Evolutionary conservation across 2,888 invertebrate species (phyloP).

Genomic region (Lochmaea crataegi): DNA sequence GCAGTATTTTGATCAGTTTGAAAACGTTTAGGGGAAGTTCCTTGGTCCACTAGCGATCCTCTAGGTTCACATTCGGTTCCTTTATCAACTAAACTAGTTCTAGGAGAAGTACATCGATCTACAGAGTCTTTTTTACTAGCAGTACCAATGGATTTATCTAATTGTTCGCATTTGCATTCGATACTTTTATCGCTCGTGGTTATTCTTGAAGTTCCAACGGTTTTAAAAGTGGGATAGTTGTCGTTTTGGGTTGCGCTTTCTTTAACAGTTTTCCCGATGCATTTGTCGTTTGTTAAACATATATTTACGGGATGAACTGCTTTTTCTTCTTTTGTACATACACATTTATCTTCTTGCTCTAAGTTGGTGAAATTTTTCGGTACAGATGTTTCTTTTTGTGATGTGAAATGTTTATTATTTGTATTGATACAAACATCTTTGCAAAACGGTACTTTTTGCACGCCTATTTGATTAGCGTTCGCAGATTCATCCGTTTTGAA

Average conservation of each 20-base stretch:
- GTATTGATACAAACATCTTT: not conserved
- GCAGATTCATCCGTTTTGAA: not conserved
- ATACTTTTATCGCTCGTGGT: not conserved
- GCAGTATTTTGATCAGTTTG: not conserved
- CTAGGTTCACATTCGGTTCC: slow-evolving; percentile 1
- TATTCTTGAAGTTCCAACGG: not conserved
- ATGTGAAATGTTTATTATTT: not conserved
- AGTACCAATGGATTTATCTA: not conserved
- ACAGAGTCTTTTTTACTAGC: not conserved
- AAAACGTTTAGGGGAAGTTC: not conserved
- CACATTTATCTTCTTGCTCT: not conserved
- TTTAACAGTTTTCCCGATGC: not conserved
- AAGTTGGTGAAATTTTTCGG: not conserved
- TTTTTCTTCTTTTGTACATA: not conserved
- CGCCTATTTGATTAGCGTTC: not conserved
- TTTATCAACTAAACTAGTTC: slow-evolving; percentile 6
- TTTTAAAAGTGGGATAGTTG: not conserved
- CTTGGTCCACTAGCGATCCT: not conserved
- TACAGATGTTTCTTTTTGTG: not conserved
- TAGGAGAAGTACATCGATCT: not conserved
- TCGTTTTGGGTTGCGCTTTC: not conserved
- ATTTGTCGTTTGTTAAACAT: slow-evolving; percentile 2
- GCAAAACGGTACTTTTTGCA: not conserved
- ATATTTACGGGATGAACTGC: not conserved
- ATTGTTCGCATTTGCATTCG: not conserved